Conservation (phyloP, 2,113 vertebrate species). For the Panthera uncia region DNA sequence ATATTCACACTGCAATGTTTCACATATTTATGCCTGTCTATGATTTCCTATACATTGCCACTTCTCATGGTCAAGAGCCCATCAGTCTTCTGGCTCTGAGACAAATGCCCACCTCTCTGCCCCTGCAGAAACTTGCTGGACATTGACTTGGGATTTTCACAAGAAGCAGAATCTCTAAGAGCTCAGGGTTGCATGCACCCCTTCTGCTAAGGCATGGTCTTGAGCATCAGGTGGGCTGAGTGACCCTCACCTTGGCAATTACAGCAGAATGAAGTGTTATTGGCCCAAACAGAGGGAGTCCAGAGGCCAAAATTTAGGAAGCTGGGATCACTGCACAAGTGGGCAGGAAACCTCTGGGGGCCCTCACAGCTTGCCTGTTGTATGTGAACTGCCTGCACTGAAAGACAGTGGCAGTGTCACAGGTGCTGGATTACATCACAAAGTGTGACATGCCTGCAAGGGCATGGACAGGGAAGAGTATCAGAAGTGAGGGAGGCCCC, state of each 20-base stretch:
- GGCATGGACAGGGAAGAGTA: background rate
- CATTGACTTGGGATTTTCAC: background rate
- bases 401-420: background rate
- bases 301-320: background rate
- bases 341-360: accelerated
- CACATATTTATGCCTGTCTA: too few species aligned
- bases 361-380: background rate
- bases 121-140: background rate
- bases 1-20: background rate
- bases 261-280: background rate
- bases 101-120: background rate
- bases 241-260: background rate
- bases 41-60: background rate
- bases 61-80: background rate
- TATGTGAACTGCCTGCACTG: background rate
- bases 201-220: background rate
- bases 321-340: accelerated
- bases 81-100: background rate
- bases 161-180: background rate
- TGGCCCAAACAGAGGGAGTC: background rate
- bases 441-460: background rate
- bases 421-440: slow-evolving; percentile 62
- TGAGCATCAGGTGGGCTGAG: background rate
- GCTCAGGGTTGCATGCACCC: accelerated
- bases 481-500: background rate